phyloP scores from a whole-genome alignment of 1,140 invertebrate genomes.

The Leptonema lineaticorne region DNA sequence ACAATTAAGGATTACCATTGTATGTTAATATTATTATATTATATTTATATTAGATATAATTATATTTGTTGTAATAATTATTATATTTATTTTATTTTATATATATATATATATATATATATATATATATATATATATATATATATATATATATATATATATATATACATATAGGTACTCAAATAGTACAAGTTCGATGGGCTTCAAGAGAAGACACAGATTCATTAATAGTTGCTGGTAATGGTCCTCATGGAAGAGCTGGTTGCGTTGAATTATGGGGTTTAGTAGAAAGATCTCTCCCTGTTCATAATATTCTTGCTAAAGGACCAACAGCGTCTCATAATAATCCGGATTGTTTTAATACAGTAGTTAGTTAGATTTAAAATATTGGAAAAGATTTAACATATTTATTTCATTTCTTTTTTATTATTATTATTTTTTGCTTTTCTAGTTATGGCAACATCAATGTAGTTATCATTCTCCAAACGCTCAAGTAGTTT shows the following conservation, averaged over 20 bases:
- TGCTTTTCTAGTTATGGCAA: conserved; percentile 70
- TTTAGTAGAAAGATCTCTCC: conserved; percentile 74
- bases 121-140: neutral
- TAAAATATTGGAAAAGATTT: neutral
- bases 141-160: neutral
- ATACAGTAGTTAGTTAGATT: conserved; percentile 66
- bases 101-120: neutral
- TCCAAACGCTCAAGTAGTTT: conserved; percentile 33
- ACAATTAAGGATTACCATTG: conserved; percentile 55
- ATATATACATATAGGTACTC: too few relatives aligned
- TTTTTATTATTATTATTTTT: conserved; percentile 36
- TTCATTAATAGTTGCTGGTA: conserved; percentile 73
- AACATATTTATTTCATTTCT: neutral
- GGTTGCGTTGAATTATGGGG: conserved; percentile 86
- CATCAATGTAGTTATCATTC: conserved; percentile 64
- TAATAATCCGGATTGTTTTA: conserved; percentile 60
- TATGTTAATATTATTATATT: conserved; percentile 36
- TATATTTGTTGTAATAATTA: neutral
- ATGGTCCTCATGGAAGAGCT: conserved; percentile 55
- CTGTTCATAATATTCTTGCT: conserved; percentile 73
- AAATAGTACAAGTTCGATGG: conserved; percentile 75
- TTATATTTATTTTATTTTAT: too few relatives aligned
- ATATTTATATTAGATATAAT: neutral
- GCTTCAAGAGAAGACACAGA: conserved; percentile 79
- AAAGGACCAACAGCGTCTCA: conserved; percentile 47